Conservation (phyloP, 2,888 invertebrate species). For the Allophyes oxyacanthae region DNA sequence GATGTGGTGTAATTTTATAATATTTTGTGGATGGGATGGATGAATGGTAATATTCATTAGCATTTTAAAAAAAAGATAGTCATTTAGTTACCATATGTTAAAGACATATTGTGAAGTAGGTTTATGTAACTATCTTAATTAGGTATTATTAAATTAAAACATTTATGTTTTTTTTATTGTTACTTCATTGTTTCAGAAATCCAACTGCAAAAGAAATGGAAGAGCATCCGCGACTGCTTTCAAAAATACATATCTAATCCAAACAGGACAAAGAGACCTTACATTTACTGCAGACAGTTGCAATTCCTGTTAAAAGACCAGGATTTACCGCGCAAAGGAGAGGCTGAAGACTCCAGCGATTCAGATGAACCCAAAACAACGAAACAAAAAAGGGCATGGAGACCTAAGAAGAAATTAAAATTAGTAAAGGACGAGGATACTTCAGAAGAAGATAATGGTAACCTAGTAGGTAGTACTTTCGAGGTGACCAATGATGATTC, state of each 20-base stretch:
- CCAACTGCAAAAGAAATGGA: constrained; percentile 86
- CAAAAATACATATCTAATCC: constrained; percentile 78
- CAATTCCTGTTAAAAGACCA: constrained; percentile 76
- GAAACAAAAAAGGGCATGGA: constrained; percentile 65
- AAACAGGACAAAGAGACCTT: constrained; percentile 75
- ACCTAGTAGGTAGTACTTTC: constrained; percentile 31
- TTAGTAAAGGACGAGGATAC: constrained; percentile 66
- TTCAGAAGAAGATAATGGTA: constrained; percentile 71
- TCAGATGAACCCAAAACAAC: constrained; percentile 61
- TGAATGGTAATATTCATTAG: too few species aligned
- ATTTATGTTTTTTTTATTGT: neutral
- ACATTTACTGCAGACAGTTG: constrained; percentile 77
- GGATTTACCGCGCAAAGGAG: constrained; percentile 47
- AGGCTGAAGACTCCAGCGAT: constrained; percentile 62
- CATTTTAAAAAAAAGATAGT: too few species aligned
- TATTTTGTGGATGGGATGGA: too few species aligned
- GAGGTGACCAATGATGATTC: constrained; percentile 60
- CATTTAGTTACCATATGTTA: too few species aligned
- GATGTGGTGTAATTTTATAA: too few species aligned
- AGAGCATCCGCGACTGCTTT: constrained; percentile 82
- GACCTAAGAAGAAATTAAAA: constrained; percentile 68
- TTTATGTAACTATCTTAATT: too few species aligned
- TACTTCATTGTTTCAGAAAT: constrained; percentile 73
- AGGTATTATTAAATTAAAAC: too few species aligned
- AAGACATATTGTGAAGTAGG: too few species aligned